Percentiles rank a stretch among this genome's conserved stretches.
Conservation (phyloP, 2,888 invertebrate species). For the Yponomeuta sedellus region DNA sequence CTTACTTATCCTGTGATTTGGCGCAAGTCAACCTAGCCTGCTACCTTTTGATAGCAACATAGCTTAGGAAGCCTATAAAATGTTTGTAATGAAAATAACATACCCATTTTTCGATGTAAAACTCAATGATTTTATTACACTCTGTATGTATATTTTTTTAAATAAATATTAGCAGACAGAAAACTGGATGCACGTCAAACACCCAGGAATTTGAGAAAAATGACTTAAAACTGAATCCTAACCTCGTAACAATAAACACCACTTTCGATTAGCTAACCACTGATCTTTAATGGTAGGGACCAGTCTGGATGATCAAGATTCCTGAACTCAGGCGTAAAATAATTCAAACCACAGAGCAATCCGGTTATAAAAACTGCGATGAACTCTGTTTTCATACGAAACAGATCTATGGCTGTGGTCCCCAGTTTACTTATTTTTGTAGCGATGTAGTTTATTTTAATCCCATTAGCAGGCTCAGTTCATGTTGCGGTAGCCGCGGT, state of each 20-base stretch:
- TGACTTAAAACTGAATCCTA: background rate
- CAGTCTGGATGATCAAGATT: conserved; percentile 26
- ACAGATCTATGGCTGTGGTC: background rate
- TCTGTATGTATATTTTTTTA: too few species aligned
- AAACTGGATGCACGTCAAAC: too few species aligned
- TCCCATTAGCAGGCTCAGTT: conserved; percentile 2
- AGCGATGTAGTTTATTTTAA: conserved; percentile 4
- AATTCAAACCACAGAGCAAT: background rate
- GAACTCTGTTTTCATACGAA: background rate
- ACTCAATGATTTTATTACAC: too few species aligned
- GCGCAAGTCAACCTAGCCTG: too few species aligned
- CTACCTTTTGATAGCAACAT: too few species aligned
- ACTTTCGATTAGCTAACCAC: background rate
- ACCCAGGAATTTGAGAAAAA: too few species aligned
- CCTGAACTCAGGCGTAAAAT: background rate
- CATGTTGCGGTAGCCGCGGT: conserved; percentile 2
- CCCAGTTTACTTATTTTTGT: background rate
- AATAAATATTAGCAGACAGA: too few species aligned
- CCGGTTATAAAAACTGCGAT: background rate
- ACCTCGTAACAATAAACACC: background rate
- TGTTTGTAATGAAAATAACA: too few species aligned
- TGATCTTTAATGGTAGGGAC: background rate
- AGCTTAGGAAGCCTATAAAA: too few species aligned
- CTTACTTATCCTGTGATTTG: too few species aligned
- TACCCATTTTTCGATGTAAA: too few species aligned